phyloP scores from a whole-genome alignment of 1,140 invertebrate species.

The Brachionus manjavacas region DNA sequence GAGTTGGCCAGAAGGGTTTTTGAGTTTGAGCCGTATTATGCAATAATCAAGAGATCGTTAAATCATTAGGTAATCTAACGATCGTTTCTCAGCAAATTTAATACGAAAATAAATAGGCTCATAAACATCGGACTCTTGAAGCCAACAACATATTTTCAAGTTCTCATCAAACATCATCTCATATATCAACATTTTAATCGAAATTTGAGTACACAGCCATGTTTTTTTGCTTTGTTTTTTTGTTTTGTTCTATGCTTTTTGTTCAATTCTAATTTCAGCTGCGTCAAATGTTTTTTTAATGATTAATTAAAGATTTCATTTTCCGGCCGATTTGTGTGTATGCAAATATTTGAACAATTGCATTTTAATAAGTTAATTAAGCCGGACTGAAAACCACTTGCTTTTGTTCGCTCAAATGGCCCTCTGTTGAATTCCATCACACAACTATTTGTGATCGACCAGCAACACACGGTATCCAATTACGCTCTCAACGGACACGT shows the following conservation, averaged over 20 bases:
- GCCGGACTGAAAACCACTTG: neutral
- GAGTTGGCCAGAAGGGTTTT: neutral
- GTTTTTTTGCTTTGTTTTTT: neutral
- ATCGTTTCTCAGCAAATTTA: neutral
- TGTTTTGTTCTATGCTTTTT: neutral
- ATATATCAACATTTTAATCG: constrained; percentile 27
- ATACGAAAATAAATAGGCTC: neutral
- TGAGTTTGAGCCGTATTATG: neutral
- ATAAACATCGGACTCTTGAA: neutral
- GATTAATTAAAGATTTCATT: constrained; percentile 13
- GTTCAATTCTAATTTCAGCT: neutral
- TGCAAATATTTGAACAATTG: constrained; percentile 26
- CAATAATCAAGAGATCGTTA: neutral
- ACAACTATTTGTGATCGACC: neutral
- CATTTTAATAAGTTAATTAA: constrained; percentile 21
- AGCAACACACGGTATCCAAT: neutral
- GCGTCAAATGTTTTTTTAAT: constrained; percentile 23
- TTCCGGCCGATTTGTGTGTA: constrained; percentile 10
- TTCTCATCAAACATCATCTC: constrained; percentile 7
- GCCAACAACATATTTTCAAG: neutral
- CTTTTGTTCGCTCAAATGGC: neutral
- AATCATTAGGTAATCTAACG: constrained; percentile 16
- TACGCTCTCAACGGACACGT: neutral
- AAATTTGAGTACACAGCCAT: constrained; percentile 3
- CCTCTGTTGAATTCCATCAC: neutral